A percentile compares a stretch with the other conserved stretches of the same genome.
Conservation (phyloP, 2,888 invertebrate species). For the Apotomis betuletana region DNA sequence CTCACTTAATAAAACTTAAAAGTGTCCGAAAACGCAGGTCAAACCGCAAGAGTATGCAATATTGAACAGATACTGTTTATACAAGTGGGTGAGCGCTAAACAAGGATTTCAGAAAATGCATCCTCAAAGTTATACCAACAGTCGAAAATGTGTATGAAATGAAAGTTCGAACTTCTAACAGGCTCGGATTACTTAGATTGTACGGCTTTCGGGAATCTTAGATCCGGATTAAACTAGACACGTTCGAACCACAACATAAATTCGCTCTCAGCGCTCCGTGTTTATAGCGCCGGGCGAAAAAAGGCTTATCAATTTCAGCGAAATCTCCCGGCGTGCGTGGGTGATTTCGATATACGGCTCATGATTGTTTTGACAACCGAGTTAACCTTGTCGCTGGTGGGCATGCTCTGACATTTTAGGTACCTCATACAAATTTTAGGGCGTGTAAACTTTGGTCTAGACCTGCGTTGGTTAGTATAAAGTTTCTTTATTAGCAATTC, state of each 20-base stretch:
- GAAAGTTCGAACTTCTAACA: constrained; percentile 52
- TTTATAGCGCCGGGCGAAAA: constrained; percentile 47
- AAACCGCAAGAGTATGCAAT: too few species aligned
- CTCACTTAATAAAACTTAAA: too few species aligned
- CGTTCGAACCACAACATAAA: constrained; percentile 71
- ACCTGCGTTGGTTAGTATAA: too few species aligned
- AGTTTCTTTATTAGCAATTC: too few species aligned
- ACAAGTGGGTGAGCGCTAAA: too few species aligned
- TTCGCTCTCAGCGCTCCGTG: constrained; percentile 63
- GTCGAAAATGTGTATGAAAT: constrained; percentile 35
- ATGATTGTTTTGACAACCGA: constrained; percentile 2
- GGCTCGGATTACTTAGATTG: constrained; percentile 70
- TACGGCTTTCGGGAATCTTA: constrained; percentile 67
- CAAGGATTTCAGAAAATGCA: too few species aligned
- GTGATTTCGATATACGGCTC: constrained; percentile 13
- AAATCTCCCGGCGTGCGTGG: background rate
- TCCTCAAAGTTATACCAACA: too few species aligned
- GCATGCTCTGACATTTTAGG: background rate
- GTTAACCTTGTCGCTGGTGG: background rate
- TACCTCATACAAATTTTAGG: background rate
- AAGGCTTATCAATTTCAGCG: constrained; percentile 27
- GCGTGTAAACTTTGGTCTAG: background rate
- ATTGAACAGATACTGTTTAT: too few species aligned
- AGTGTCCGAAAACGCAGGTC: too few species aligned
- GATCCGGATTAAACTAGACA: constrained; percentile 72